These are phyloP conservation scores for Phyllotreta cruciferae DNA, from an alignment of 2,888 invertebrate species.

Conservation along the genomic window DNA sequence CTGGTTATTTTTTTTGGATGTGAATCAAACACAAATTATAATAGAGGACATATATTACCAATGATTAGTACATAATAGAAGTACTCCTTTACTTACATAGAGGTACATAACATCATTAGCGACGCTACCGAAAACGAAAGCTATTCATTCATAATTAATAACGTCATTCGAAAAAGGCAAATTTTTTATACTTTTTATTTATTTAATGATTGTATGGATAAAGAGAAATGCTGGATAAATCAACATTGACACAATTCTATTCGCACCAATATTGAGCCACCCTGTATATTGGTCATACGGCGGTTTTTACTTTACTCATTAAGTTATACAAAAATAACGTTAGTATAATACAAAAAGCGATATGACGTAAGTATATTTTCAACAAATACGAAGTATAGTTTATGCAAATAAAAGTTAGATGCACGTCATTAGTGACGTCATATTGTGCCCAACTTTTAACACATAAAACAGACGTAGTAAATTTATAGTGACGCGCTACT, in stretches of 20 bases:
- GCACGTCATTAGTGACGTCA: too few species aligned
- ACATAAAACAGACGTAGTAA: too few species aligned
- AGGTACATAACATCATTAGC: constrained; percentile 56
- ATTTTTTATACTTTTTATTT: constrained; percentile 47
- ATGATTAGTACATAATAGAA: constrained; percentile 57
- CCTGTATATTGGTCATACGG: constrained; percentile 49
- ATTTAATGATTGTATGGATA: constrained; percentile 52
- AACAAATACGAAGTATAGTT: too few species aligned
- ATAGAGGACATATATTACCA: constrained; percentile 60
- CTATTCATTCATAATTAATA: constrained; percentile 43
- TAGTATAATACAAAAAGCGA: constrained; percentile 17
- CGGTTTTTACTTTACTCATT: constrained; percentile 36
- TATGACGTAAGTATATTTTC: constrained; percentile 1
- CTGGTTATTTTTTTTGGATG: not conserved
- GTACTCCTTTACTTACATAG: constrained; percentile 55
- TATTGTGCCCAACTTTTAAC: too few species aligned
- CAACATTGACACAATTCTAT: too few species aligned
- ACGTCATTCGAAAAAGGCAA: constrained; percentile 52
- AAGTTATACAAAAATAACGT: constrained; percentile 36
- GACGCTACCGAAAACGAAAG: constrained; percentile 51
- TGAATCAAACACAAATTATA: constrained; percentile 45
- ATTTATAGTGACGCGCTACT: too few species aligned
- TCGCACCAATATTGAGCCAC: too few species aligned
- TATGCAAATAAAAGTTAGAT: too few species aligned
- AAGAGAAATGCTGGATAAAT: constrained; percentile 30